These are phyloP conservation scores for Pygoscelis adeliae DNA, from an alignment of 2,113 vertebrate genomes.

Conservation along the genomic window DNA sequence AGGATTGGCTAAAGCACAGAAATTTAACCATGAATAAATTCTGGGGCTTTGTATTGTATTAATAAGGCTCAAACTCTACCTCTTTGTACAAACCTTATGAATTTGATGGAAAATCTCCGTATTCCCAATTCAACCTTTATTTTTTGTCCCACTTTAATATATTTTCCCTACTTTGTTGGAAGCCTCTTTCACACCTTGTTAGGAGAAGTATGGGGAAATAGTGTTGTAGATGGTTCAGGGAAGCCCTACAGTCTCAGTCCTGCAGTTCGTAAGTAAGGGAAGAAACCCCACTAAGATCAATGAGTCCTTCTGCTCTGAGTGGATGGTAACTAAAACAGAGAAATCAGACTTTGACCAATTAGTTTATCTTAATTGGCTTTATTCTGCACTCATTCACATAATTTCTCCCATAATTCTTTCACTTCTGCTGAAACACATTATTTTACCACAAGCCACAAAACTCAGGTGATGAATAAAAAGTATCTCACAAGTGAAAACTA, in stretches of 20 bases:
- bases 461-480: background rate
- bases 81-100: background rate
- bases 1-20: background rate
- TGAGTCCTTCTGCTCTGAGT: background rate
- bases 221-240: background rate
- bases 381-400: background rate
- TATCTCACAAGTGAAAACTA: background rate
- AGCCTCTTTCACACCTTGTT: background rate
- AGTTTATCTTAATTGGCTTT: conserved; percentile 11
- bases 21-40: conserved; percentile 44
- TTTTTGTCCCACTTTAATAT: background rate
- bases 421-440: background rate
- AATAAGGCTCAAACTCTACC: conserved; percentile 34
- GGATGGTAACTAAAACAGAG: background rate
- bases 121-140: background rate
- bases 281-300: background rate
- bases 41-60: conserved; percentile 20
- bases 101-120: background rate
- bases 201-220: background rate
- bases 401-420: background rate
- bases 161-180: background rate
- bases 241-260: background rate
- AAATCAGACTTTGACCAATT: conserved; percentile 27
- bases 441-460: background rate
- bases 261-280: background rate